These are phyloP conservation scores for Calosoma granatense DNA, from an alignment of 1,140 invertebrate genomes.

Conservation along the genomic window DNA sequence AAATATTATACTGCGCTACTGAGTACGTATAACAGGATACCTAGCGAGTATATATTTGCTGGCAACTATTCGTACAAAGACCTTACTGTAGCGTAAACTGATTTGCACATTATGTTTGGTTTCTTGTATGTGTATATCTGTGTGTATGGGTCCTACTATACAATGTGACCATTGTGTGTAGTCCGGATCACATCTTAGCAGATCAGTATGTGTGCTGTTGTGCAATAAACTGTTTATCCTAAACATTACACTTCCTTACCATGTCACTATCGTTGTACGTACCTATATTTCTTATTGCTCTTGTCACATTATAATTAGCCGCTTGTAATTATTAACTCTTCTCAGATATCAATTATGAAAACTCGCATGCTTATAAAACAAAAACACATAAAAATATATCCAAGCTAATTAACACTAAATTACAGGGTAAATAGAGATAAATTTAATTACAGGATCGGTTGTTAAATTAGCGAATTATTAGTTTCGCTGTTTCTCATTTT, in stretches of 20 bases:
- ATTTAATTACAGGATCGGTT: too few species aligned
- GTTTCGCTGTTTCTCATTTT: too few species aligned
- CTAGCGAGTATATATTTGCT: neutral
- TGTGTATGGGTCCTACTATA: neutral
- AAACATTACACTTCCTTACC: neutral
- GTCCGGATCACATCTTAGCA: neutral
- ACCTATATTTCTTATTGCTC: too few species aligned
- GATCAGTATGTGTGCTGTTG: neutral
- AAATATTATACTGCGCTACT: neutral
- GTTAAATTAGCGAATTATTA: too few species aligned
- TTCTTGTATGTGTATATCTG: neutral
- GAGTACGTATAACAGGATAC: constrained; percentile 1
- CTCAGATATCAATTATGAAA: too few species aligned
- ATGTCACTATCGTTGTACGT: too few species aligned
- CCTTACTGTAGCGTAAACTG: constrained; percentile 1
- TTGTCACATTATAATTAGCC: too few species aligned
- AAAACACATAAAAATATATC: too few species aligned
- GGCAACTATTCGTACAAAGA: neutral
- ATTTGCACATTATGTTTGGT: constrained; percentile 9
- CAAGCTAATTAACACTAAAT: too few species aligned
- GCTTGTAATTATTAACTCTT: too few species aligned
- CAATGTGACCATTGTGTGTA: neutral
- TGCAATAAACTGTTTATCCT: neutral
- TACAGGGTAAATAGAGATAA: too few species aligned
- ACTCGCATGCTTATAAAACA: too few species aligned